A percentile compares a stretch with the other conserved stretches of the same genome.
These are phyloP conservation scores for Cepaea nemoralis DNA, from an alignment of 1,140 invertebrate genomes.

Conservation along the genomic window DNA sequence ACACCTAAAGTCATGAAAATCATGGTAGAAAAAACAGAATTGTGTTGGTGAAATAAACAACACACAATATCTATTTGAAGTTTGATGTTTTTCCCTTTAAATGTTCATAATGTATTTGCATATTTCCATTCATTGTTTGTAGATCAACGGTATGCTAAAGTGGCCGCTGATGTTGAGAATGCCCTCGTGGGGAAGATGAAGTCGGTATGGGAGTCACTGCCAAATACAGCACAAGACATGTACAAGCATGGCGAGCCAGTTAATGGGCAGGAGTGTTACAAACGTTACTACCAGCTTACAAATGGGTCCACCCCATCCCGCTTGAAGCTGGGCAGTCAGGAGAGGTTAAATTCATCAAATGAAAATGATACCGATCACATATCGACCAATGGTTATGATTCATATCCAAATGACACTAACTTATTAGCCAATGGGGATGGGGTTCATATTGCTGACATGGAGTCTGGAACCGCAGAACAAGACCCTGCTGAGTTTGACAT, in stretches of 20 bases:
- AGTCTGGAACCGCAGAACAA: not conserved
- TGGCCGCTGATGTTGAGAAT: not conserved
- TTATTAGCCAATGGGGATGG: not conserved
- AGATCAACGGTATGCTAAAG: not conserved
- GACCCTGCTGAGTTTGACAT: not conserved
- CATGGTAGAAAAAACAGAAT: too few relatives aligned
- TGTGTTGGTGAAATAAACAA: too few relatives aligned
- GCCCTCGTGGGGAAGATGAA: not conserved
- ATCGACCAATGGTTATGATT: not conserved
- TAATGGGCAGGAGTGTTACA: not conserved
- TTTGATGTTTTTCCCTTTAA: too few relatives aligned
- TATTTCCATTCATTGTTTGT: not conserved
- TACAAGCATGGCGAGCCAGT: not conserved
- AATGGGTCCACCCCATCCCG: not conserved
- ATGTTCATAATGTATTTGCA: too few relatives aligned
- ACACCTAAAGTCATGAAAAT: too few relatives aligned
- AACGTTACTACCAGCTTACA: not conserved
- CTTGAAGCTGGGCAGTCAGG: not conserved
- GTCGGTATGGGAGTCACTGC: not conserved
- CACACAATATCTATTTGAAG: too few relatives aligned
- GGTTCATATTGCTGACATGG: slow-evolving; percentile 8
- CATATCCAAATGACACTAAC: not conserved
- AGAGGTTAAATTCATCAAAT: not conserved
- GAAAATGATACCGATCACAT: not conserved
- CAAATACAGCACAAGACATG: not conserved